These are phyloP conservation scores for Caenorhabditis sp. DNA, from an alignment of 2,888 invertebrate genomes.

Conservation along the genomic window DNA sequence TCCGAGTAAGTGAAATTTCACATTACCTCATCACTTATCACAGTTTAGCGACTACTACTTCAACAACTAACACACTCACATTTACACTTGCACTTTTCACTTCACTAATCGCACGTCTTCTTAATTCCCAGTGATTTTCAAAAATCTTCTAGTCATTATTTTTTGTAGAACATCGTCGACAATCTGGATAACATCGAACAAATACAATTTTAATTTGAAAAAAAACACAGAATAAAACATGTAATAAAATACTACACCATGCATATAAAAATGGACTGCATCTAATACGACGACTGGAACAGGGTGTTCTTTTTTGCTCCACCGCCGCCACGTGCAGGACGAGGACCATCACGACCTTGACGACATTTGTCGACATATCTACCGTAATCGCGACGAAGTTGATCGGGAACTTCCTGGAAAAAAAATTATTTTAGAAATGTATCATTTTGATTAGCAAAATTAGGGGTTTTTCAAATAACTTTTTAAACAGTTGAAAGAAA, in stretches of 20 bases:
- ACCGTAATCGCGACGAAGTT: background rate
- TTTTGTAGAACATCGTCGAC: background rate
- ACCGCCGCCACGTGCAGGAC: background rate
- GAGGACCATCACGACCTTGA: slow-evolving; percentile 1
- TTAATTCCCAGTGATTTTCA: background rate
- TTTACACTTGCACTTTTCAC: background rate
- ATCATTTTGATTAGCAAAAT: no score
- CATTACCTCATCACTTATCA: no score
- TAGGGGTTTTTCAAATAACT: no score
- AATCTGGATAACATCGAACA: background rate
- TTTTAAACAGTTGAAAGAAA: no score
- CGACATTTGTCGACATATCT: background rate
- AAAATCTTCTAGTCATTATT: background rate
- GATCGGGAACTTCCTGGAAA: background rate
- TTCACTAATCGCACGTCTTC: background rate
- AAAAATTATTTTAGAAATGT: background rate
- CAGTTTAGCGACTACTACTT: background rate
- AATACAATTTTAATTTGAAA: background rate
- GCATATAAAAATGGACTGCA: background rate
- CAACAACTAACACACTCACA: background rate
- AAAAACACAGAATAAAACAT: background rate
- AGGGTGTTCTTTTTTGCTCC: background rate
- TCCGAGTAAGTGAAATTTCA: no score
- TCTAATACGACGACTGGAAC: background rate
- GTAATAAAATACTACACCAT: background rate